Evolutionary conservation across 2,797 vertebrate genomes (phyloP), one percentile per base, ranked within the genome.

Genomic region (Chiloscyllium punctatum): DNA sequence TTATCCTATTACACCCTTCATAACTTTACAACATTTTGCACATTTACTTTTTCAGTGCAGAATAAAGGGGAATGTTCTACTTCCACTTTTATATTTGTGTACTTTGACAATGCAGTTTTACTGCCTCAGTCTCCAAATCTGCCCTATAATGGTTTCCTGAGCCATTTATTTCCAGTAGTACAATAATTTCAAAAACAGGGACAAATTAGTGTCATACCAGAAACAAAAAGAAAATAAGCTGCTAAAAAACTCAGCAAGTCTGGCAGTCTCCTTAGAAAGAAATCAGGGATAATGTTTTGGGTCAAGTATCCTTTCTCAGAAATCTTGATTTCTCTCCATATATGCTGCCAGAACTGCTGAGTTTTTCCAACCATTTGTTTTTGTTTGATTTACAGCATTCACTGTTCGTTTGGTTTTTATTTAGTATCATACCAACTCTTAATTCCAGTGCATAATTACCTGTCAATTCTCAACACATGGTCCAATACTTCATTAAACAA

Each of bases 401-500:
- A 62, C 57, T 9, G 57, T 62, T 62, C 57, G 0, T 62, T 62
- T 13, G 9, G 57, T 13, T 62, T 62, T 62, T 57, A 57, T 57
- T 0, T 62, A 62, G 7, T 66, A 9, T 9, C 79, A 48, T 48
- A 51, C 30, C n/a, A 74, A 30, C 21, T 74, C 77, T 4, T 66
- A 21, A 84, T 21, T 23, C 21, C 16, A 33, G 16, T 53, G 30
- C 42, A 69, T 94, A 53, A n/a, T 33, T 62, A 99, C 99, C 99
- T 97, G 97, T 99, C 99, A 96, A 99, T 99, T 97, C 99, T 98
- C 95, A 99, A 98, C 95, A 99, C 99, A 0, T 99, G 99, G 97
- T 99, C 99, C 96, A 99, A 96, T 72, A 99, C 99, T 97, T 99
- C 99, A 57, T 99, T 99, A 96, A 99, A 99, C 92, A 99, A 98